phyloP scores from a whole-genome alignment of 2,113 vertebrate genomes.

The Rhea pennata region DNA sequence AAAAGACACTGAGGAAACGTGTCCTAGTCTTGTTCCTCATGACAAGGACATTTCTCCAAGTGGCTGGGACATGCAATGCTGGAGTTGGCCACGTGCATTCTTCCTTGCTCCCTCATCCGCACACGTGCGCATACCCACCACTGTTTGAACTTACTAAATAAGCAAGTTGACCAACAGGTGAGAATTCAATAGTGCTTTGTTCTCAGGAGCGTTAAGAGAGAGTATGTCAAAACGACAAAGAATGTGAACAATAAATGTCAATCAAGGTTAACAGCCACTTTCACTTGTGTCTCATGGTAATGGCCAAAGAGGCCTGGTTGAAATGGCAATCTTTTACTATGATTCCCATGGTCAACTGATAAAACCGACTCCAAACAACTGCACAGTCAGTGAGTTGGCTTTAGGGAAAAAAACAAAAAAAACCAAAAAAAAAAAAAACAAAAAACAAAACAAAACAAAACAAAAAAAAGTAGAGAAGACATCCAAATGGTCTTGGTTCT shows the following conservation, averaged over 20 bases:
- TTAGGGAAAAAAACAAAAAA: not conserved
- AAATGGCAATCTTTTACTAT: not conserved
- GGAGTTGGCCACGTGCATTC: not conserved
- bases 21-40: fast-evolving
- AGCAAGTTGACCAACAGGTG: not conserved
- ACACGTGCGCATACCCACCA: not conserved
- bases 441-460: no score
- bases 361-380: not conserved
- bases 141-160: not conserved
- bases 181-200: not conserved
- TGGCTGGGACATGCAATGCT: not conserved
- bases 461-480: not conserved
- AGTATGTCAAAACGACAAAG: not conserved
- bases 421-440: no score
- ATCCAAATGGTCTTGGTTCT: not conserved
- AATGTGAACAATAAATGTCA: not conserved
- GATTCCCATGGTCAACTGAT: not conserved
- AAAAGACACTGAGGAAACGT: fast-evolving
- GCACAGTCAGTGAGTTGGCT: not conserved
- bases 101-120: not conserved
- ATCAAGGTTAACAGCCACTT: not conserved
- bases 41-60: not conserved
- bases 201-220: not conserved
- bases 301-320: not conserved
- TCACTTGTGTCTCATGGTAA: not conserved